phyloP scores from a whole-genome alignment of 2,113 vertebrate genomes.

The Garra rufa region DNA sequence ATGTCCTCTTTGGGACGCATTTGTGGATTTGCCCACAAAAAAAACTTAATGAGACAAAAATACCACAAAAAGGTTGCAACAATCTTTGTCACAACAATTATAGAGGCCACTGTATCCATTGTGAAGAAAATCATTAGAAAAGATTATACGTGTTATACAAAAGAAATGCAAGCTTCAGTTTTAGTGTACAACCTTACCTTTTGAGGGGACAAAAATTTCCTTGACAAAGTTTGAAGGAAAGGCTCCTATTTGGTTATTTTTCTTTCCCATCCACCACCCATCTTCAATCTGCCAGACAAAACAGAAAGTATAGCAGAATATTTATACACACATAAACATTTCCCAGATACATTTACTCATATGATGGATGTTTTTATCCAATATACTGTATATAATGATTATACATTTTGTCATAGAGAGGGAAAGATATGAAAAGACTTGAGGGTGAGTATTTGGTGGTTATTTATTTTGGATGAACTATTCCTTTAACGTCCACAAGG shows the following conservation, averaged over 20 bases:
- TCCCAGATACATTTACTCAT: too few species aligned
- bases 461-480: background rate
- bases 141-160: background rate
- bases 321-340: background rate
- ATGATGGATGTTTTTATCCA: too few species aligned
- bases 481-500: background rate
- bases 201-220: conserved; percentile 76
- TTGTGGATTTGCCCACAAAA: background rate
- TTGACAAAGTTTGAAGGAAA: conserved; percentile 91
- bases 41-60: background rate
- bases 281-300: conserved; percentile 83
- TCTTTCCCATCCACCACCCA: conserved; percentile 90
- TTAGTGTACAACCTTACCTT: conserved; percentile 67
- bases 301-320: background rate
- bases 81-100: background rate
- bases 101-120: background rate
- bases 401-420: background rate
- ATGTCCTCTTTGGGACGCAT: background rate
- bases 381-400: background rate
- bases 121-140: background rate
- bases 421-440: background rate
- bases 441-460: background rate
- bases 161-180: background rate
- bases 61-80: background rate
- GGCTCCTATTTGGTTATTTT: conserved; percentile 81